phyloP scores from a whole-genome alignment of 2,113 vertebrate species.

The Paraplagusia blochii region DNA sequence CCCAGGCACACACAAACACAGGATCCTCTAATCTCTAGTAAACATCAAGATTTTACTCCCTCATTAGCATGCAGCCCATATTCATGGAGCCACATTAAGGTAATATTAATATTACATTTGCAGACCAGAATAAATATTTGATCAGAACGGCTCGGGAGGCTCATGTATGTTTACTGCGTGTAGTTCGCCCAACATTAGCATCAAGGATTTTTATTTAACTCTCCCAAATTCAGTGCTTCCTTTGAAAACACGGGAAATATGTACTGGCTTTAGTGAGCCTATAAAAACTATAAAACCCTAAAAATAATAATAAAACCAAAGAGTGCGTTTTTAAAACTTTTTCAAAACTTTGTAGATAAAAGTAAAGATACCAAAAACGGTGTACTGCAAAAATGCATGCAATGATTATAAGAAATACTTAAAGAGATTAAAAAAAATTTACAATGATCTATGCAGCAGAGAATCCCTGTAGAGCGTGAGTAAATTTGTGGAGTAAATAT shows the following conservation, averaged over 20 bases:
- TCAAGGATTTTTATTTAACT: conserved; percentile 65
- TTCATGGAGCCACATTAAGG: conserved; percentile 64
- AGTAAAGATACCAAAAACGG: conserved; percentile 7
- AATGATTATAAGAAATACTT: no score
- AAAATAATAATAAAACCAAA: conserved; percentile 5
- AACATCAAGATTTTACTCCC: conserved; percentile 28
- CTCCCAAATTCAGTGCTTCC: conserved; percentile 49
- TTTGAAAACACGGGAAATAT: conserved; percentile 59
- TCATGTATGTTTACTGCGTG: conserved; percentile 67
- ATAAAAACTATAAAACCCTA: conserved; percentile 35
- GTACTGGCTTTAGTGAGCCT: conserved; percentile 43
- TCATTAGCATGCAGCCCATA: conserved; percentile 66
- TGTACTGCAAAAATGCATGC: no score
- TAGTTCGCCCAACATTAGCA: conserved; percentile 66
- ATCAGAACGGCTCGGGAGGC: conserved; percentile 62
- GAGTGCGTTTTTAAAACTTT: neutral
- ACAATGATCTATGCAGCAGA: conserved; percentile 20
- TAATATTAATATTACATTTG: conserved; percentile 73
- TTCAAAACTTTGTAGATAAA: neutral
- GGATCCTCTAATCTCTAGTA: conserved; percentile 33
- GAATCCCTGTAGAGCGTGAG: conserved; percentile 25
- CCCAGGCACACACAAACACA: conserved; percentile 16
- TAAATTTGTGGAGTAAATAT: conserved; percentile 33
- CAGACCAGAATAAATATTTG: conserved; percentile 72
- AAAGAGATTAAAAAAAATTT: conserved; percentile 11